Base-by-base conservation (phyloP, 2,888 invertebrate genomes). In the Xestia sexstrigata region DNA sequence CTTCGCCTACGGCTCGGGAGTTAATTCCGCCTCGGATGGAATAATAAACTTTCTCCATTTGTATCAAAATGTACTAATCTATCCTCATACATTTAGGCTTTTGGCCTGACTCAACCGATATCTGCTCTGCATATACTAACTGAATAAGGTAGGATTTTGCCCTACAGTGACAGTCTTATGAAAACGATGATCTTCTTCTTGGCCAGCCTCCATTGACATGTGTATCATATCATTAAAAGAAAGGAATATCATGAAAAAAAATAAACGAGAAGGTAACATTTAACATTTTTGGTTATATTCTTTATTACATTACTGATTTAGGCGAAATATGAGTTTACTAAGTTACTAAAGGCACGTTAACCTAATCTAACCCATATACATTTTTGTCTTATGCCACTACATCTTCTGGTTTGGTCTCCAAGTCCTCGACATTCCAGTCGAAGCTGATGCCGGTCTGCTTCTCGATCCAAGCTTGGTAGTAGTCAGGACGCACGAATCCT, bases 401-500 rank as follows among this genome's bases (percentile, higher is more conserved):
- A 30, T 62, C 45, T 30, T 55, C 55, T 52, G 23, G 26, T 1
- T 20, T 26, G 26, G 20, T 71, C 39, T 77, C 65, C 63, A 87
- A 63, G n/a, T 79, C 85, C 5, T 74, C 70, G 15, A 76, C 67
- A 9, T 75, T 66, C 92, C 91, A 91, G 76, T 92, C 92, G 74
- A 92, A 91, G 83, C 80, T 81, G 70, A 91, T 82, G 8, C 88
- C 89, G 7, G 90, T 92, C 13, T 84, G 76, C 30, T 86, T 79
- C 7, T 70, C 42, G 76, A 87, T 88, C 92, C 92, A 92, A 52
- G 86, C 84, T 52, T 91, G 92, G 85, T 92, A 92, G 77, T 88
- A 86, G 0, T 91, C 92, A 0, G 92, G 92, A 0, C 92, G 91
- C 20, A 92, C 92, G 82, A 86, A 91, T 7, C 89, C 92, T 92